Conservation (phyloP, 2,113 vertebrate genomes). For the Oryctolagus cuniculus region mOryCun1.1 NC_091434.1:97572001-97572500, state of each 20-base stretch:
- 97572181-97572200: conserved; percentile 78
- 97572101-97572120: conserved; percentile 84
- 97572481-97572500: conserved; percentile 82
- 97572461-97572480: conserved; percentile 85
- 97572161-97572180: conserved; percentile 81
- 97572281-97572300: conserved; percentile 81
- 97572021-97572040: too few relatives aligned
- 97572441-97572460: conserved; percentile 73
- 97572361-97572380: conserved; percentile 85
- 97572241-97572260: conserved; percentile 66
- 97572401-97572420: conserved; percentile 85
- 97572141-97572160: conserved; percentile 79
- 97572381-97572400: conserved; percentile 84
- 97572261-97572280: conserved; percentile 59
- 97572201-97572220: conserved; percentile 77
- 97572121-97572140: conserved; percentile 83
- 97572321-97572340: conserved; percentile 84
- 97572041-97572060: too few relatives aligned
- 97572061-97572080: too few relatives aligned
- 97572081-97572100: conserved; percentile 74
- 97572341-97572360: conserved; percentile 82
- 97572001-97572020: too few relatives aligned
- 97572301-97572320: conserved; percentile 80
- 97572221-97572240: conserved; percentile 71
- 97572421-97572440: conserved; percentile 78